phyloP scores from a whole-genome alignment of 2,113 vertebrate species.

The Naja naja region DNA sequence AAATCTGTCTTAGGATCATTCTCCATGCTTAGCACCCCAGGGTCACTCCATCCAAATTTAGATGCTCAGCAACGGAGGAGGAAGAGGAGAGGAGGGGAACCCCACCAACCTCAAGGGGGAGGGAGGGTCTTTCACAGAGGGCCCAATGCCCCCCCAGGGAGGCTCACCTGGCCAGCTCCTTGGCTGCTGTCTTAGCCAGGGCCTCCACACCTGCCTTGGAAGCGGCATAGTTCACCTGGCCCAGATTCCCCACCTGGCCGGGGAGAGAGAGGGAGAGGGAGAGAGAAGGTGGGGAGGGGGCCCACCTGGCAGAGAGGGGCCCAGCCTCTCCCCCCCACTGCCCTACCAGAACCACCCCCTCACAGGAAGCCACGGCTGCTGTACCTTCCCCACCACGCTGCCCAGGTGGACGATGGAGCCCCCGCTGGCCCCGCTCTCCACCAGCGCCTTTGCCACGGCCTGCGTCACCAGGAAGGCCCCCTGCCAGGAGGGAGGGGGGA shows the following conservation, averaged over 20 bases:
- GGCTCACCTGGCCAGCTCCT: conserved; percentile 79
- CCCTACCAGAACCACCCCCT: fast-evolving
- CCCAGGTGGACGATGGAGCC: conserved; percentile 87
- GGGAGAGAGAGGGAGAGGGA: no score
- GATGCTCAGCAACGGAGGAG: neutral
- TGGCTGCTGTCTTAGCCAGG: conserved; percentile 78
- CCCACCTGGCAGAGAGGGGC: neutral
- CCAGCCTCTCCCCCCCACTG: neutral
- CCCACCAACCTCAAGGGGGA: no score
- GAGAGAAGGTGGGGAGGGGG: no score
- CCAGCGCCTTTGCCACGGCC: conserved; percentile 79
- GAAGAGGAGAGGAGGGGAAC: no score
- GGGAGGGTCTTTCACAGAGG: no score
- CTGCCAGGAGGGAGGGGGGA: conserved; percentile 50
- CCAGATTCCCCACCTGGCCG: conserved; percentile 83
- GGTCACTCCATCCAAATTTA: no score
- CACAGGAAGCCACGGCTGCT: fast-evolving
- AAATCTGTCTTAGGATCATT: neutral
- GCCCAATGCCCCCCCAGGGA: neutral
- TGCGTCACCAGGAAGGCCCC: conserved; percentile 83
- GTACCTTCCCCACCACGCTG: conserved; percentile 86
- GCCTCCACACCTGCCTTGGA: conserved; percentile 88
- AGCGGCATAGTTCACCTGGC: conserved; percentile 81
- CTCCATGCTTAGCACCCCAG: neutral
- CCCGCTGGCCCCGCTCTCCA: conserved; percentile 70